A percentile compares a stretch with the other conserved stretches of the same genome.
These are phyloP conservation scores for Mirounga angustirostris DNA, from an alignment of 2,113 vertebrate genomes.

Conservation along the genomic window DNA sequence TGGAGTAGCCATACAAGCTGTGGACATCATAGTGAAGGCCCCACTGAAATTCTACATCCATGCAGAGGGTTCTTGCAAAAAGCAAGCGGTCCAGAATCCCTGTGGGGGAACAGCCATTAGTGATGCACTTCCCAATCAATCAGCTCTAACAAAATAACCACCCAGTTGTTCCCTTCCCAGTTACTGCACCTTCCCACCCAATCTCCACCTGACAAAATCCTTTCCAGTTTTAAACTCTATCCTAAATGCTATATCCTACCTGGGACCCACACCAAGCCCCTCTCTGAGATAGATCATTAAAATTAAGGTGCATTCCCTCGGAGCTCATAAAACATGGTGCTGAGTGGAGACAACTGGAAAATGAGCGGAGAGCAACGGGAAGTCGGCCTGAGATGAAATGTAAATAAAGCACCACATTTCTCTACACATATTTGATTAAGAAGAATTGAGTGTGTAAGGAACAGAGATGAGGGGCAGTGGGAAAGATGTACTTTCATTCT, in stretches of 20 bases:
- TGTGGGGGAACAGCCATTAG: conserved; percentile 73
- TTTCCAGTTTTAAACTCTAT: not conserved
- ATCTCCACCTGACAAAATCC: not conserved
- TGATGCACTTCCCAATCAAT: not conserved
- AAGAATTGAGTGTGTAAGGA: not conserved
- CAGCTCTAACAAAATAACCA: not conserved
- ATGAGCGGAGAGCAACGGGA: not conserved
- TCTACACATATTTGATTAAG: not conserved
- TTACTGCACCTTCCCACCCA: not conserved
- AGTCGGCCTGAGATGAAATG: not conserved
- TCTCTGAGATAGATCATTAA: not conserved
- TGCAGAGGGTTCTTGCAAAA: conserved; percentile 94
- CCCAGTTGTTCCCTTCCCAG: not conserved
- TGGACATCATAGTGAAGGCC: conserved; percentile 96
- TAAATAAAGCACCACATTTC: not conserved
- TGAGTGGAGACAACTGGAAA: not conserved
- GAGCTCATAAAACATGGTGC: not conserved
- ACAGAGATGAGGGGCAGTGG: not conserved
- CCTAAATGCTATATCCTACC: not conserved
- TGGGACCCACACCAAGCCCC: not conserved
- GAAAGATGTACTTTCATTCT: not conserved
- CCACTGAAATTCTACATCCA: conserved; percentile 93
- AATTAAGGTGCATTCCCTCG: not conserved
- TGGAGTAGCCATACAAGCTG: conserved; percentile 96
- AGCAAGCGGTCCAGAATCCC: conserved; percentile 90